Conservation (phyloP, 2,888 invertebrate genomes). For the Spisula solida region DNA sequence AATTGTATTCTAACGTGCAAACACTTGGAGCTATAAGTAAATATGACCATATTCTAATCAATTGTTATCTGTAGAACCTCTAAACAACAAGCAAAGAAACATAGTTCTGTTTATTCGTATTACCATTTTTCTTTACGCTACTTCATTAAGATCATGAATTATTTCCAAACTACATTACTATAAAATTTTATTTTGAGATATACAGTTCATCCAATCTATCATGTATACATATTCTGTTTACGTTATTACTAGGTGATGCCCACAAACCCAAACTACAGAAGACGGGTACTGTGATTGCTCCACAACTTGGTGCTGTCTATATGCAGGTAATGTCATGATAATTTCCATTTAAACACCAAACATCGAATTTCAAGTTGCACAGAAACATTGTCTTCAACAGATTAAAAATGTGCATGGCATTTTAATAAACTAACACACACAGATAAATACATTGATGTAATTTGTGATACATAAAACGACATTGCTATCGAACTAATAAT, state of each 20-base stretch:
- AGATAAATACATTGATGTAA: neutral
- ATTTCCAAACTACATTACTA: neutral
- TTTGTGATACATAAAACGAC: neutral
- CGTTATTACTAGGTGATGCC: neutral
- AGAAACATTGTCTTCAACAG: neutral
- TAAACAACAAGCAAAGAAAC: neutral
- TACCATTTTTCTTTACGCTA: neutral
- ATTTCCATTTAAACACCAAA: neutral
- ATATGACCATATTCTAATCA: neutral
- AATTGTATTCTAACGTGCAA: neutral
- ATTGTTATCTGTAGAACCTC: neutral
- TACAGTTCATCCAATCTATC: neutral
- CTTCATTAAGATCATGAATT: neutral
- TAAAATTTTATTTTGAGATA: neutral
- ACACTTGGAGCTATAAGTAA: neutral
- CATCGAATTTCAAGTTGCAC: neutral
- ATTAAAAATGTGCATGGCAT: neutral
- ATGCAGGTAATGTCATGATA: conserved; percentile 2
- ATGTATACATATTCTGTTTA: neutral
- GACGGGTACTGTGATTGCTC: neutral
- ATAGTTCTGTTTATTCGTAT: neutral
- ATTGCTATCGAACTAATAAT: neutral
- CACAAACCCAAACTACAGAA: neutral
- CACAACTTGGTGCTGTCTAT: conserved; percentile 19
- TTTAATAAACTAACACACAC: neutral